Base-by-base conservation (phyloP, 2,888 invertebrate genomes). In the Abrostola triplasia region DNA sequence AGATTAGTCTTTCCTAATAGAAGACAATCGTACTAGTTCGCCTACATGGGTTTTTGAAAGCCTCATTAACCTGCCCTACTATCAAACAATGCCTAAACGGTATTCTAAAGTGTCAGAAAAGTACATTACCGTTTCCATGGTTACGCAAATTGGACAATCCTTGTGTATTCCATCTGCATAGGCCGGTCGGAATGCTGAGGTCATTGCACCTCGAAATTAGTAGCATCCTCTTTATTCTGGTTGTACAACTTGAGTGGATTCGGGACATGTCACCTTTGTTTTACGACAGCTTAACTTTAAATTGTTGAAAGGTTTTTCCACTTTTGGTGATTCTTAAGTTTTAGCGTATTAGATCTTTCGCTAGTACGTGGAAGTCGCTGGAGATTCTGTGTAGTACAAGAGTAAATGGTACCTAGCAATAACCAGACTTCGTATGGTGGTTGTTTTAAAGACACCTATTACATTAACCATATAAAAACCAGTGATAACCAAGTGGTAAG, bases 201-300 rank as follows among this genome's bases (percentile, higher is more conserved):
- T 83, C 86, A 74, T 82, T 71, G 84, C 79, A 80, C 89, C 79
- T 65, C 57, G 63, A 83, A 86, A 71, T 70, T 74, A 85, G 77
- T 63, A 47, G 72, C 86, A 84, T 89, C 89, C 88, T 88, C 79
- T 77, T 81, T 80, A 79, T 67, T 60, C 67, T 60, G 70, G 67
- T 69, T 75, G 72, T 81, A 80, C 81, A 82, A 73, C 65, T 72
- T 71, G 50, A 76, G 77, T 70, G 70, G 73, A 79, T 79, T 76
- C 5, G 11, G 50, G 75, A 80, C 74, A 62, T 79, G 81, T 81
- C 79, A 75, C 80, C 84, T 81, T 77, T 82, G 78, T 81, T 84
- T 81, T 80, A 81, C 58, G 66, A 59, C 42, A 40, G 41, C 37
- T 63, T 53, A 7, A 35, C 36, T 53, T 63, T 58, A 13, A 44